These are phyloP conservation scores for Diplolepis rosae DNA, from an alignment of 2,888 invertebrate species.

Conservation along the genomic window DNA sequence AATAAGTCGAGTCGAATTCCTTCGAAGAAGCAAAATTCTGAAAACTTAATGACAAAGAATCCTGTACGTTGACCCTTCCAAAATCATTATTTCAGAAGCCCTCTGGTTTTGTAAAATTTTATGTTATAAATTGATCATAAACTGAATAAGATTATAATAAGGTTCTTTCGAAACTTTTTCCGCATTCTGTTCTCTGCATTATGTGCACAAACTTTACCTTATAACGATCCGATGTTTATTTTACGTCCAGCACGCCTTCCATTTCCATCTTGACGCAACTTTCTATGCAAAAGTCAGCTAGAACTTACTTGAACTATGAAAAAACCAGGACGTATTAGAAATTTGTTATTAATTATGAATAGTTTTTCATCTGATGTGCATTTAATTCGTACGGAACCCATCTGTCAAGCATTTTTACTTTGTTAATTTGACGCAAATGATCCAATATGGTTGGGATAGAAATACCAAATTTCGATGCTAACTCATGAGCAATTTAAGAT, in stretches of 20 bases:
- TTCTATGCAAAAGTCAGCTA: slow-evolving; percentile 2
- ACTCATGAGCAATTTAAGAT: too few relatives aligned
- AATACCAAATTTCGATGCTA: too few relatives aligned
- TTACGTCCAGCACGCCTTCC: slow-evolving; percentile 23
- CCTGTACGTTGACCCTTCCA: neutral
- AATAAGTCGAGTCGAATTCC: neutral
- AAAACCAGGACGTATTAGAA: neutral
- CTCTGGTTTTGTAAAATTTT: neutral
- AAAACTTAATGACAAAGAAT: neutral
- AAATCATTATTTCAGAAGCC: neutral
- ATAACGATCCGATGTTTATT: slow-evolving; percentile 31
- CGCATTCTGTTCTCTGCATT: slow-evolving; percentile 29
- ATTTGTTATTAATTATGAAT: neutral
- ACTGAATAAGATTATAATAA: slow-evolving; percentile 28
- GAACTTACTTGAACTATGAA: slow-evolving; percentile 1
- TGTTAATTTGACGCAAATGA: too few relatives aligned
- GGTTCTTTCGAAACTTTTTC: slow-evolving; percentile 17
- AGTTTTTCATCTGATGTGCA: too few relatives aligned
- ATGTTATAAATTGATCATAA: slow-evolving; percentile 16
- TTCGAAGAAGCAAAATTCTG: neutral
- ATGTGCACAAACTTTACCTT: slow-evolving; percentile 12
- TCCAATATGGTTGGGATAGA: too few relatives aligned
- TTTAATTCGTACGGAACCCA: too few relatives aligned
- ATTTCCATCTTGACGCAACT: slow-evolving; percentile 27
- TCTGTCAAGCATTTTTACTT: too few relatives aligned